phyloP scores from a whole-genome alignment of 1,140 invertebrate species.

The Eurosta solidaginis region DNA sequence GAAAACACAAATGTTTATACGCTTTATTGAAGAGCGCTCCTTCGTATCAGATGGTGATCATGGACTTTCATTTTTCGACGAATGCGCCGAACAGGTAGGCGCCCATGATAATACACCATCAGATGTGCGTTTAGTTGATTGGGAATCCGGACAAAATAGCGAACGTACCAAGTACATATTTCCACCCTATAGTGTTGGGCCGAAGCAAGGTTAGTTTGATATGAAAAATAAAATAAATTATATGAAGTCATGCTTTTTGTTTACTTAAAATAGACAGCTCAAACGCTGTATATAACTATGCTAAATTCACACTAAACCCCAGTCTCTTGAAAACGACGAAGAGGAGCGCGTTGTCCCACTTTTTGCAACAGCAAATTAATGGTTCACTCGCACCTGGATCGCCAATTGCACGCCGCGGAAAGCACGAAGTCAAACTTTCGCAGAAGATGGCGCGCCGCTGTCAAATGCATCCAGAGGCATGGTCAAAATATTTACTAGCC shows the following conservation, averaged over 20 bases:
- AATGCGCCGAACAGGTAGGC: conserved; percentile 82
- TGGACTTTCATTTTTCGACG: conserved; percentile 95
- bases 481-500: conserved; percentile 88
- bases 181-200: conserved; percentile 75
- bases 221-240: neutral
- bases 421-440: conserved; percentile 91
- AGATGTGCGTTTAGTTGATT: conserved; percentile 72
- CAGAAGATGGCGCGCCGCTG: conserved; percentile 85
- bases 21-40: conserved; percentile 98
- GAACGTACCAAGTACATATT: conserved; percentile 94
- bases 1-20: conserved; percentile 96
- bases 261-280: neutral
- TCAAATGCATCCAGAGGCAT: conserved; percentile 76
- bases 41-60: conserved; percentile 97
- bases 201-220: conserved; percentile 30
- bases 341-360: conserved; percentile 56
- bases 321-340: conserved; percentile 59
- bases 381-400: conserved; percentile 73
- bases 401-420: conserved; percentile 89
- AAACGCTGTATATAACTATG: conserved; percentile 61
- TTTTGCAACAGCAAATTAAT: conserved; percentile 58
- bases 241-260: neutral
- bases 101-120: conserved; percentile 65
- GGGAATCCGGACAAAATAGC: conserved; percentile 69
- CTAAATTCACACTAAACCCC: conserved; percentile 64